These are phyloP conservation scores for Tapirus indicus DNA, from an alignment of 2,797 vertebrate genomes.

Conservation along the genomic window DNA sequence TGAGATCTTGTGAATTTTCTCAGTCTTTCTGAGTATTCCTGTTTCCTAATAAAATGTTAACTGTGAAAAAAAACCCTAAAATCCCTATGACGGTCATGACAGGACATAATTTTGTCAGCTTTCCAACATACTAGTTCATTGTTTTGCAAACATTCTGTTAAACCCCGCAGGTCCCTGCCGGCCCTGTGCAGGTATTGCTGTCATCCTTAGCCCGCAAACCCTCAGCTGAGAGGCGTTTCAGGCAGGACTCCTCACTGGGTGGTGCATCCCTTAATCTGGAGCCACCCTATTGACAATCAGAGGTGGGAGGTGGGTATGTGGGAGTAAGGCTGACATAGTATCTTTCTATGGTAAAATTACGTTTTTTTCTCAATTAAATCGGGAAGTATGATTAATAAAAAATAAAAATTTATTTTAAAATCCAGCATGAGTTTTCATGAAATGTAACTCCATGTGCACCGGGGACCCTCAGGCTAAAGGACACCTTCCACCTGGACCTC, in stretches of 20 bases:
- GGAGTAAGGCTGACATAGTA: not conserved
- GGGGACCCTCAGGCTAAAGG: not conserved
- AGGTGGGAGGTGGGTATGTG: not conserved
- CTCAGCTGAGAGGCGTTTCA: not conserved
- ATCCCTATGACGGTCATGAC: not conserved
- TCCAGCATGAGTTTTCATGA: not conserved
- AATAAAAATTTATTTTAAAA: not conserved
- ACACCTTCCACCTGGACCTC: not conserved
- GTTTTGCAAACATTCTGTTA: not conserved
- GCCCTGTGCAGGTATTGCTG: not conserved
- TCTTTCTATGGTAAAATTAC: not conserved
- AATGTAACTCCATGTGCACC: not conserved
- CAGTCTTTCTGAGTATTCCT: not conserved
- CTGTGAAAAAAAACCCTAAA: not conserved
- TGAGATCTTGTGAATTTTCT: not conserved
- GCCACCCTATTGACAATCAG: not conserved
- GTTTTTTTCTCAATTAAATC: slow-evolving; percentile 28
- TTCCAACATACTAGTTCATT: not conserved
- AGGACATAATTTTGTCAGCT: not conserved
- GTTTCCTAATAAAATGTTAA: slow-evolving; percentile 53
- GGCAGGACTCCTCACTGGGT: not conserved
- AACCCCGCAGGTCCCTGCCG: not conserved
- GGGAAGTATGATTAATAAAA: not conserved
- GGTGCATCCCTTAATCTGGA: not conserved
- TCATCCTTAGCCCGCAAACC: not conserved